phyloP scores from a whole-genome alignment of 1,140 invertebrate genomes.

The Pomacea maculata region DNA sequence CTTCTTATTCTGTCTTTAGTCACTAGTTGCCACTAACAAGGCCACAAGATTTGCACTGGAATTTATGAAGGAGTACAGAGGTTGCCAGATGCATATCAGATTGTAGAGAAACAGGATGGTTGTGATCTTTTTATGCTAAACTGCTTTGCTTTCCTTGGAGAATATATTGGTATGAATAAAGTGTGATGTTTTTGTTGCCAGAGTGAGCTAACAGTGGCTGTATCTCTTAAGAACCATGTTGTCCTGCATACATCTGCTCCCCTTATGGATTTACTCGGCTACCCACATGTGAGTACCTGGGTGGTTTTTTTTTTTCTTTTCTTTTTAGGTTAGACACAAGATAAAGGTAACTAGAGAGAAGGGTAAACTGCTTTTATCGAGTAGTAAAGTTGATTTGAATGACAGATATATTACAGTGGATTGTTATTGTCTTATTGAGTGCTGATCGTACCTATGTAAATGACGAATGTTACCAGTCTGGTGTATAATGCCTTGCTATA shows the following conservation, averaged over 20 bases:
- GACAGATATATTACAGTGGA: background rate
- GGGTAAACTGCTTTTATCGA: background rate
- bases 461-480: too few species aligned
- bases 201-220: conserved; percentile 36
- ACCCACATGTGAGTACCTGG: conserved; percentile 37
- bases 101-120: too few species aligned
- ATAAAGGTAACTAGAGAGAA: too few species aligned
- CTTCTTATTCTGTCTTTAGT: too few species aligned
- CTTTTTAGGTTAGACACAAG: too few species aligned
- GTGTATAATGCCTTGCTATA: background rate
- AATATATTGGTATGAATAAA: too few species aligned
- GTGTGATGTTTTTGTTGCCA: conserved; percentile 15
- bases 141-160: too few species aligned
- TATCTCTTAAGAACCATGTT: conserved; percentile 35
- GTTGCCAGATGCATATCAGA: too few species aligned
- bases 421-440: background rate
- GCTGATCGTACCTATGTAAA: background rate
- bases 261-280: conserved; percentile 38
- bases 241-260: conserved; percentile 31
- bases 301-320: background rate
- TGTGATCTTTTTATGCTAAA: too few species aligned
- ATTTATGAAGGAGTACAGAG: too few species aligned
- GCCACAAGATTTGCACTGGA: too few species aligned
- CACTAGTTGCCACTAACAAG: too few species aligned
- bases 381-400: background rate